Percentiles rank a stretch among this genome's conserved stretches.
Evolutionary conservation across 2,797 vertebrate genomes (phyloP).

Genomic region (Danio choprae): DNA sequence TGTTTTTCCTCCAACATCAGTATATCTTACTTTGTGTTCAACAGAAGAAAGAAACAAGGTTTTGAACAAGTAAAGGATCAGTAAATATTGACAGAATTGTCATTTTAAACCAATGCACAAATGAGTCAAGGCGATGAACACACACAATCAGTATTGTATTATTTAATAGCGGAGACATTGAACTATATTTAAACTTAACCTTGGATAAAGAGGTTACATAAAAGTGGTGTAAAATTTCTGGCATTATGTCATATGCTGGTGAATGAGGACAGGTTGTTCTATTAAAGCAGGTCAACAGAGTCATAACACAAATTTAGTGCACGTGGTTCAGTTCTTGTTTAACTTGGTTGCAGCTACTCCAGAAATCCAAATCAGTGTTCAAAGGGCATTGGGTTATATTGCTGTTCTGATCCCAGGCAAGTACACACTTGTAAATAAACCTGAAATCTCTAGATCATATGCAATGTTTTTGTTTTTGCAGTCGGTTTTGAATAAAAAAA

Average conservation of each 20-base stretch:
- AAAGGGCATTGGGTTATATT: slow-evolving; percentile 69
- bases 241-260: not conserved
- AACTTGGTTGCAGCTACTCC: slow-evolving; percentile 66
- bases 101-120: too few relatives aligned
- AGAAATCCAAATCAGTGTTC: slow-evolving; percentile 72
- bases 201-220: not conserved
- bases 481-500: slow-evolving; percentile 62
- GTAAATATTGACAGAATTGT: too few relatives aligned
- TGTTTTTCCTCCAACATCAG: too few relatives aligned
- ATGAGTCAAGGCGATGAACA: too few relatives aligned
- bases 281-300: not conserved
- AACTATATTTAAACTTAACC: too few relatives aligned
- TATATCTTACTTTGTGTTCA: too few relatives aligned
- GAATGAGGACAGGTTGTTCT: not conserved
- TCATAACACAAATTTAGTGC: not conserved
- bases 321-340: not conserved
- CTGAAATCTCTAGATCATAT: slow-evolving; percentile 68
- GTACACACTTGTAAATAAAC: slow-evolving; percentile 69
- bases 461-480: slow-evolving; percentile 38
- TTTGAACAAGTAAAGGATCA: too few relatives aligned
- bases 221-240: not conserved
- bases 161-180: too few relatives aligned
- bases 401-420: slow-evolving; percentile 74
- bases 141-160: too few relatives aligned
- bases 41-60: too few relatives aligned